Base-by-base conservation (phyloP, 2,888 invertebrate genomes). In the Idaea dimidiata region DNA sequence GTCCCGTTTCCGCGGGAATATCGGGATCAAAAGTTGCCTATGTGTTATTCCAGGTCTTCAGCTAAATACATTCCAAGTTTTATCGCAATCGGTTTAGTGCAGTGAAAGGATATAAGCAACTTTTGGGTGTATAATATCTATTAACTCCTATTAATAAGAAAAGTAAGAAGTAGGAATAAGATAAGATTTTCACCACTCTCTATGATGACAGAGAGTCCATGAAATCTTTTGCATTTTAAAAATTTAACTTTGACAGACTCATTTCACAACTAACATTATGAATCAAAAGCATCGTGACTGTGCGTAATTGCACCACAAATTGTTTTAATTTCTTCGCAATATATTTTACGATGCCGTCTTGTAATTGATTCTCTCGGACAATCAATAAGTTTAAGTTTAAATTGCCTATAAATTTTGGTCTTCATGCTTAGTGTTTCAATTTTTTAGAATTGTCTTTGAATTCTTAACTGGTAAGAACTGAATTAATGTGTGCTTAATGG, bases 281-380 rank as follows among this genome's bases (percentile, higher is more conserved):
- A 89, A 89, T 89, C 89, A 88, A 77, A 75, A 71, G 76, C 85
- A 79, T 90, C 91, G 91, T 92, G 91, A 91, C 89, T 81, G 78
- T 75, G 74, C 78, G 89, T 91, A 91, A 92, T 92, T 91, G 92
- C 87, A 84, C 86, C 79, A 84, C 84, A 89, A 86, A 87, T 89
- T 85, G 91, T 90, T 90, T 91, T 90, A 90, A 90, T 89, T 84
- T 83, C 83, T 86, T 81, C 80, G 78, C 76, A 80, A 77, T 79
- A 81, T 89, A 81, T 83, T 89, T 91, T 91, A 91, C 86, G 87
- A 76, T 81, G 80, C 83, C 82, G 84, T 88, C 90, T 86, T 85
- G 81, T 85, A 88, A 91, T 91, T 91, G 88, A 91, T 91, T 87
- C 77, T 75, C 75, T 73, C 67, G 77, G 73, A 77, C 79, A 82